Base-by-base conservation (phyloP, 2,113 vertebrate species). In the Leiothrix lutea region DNA sequence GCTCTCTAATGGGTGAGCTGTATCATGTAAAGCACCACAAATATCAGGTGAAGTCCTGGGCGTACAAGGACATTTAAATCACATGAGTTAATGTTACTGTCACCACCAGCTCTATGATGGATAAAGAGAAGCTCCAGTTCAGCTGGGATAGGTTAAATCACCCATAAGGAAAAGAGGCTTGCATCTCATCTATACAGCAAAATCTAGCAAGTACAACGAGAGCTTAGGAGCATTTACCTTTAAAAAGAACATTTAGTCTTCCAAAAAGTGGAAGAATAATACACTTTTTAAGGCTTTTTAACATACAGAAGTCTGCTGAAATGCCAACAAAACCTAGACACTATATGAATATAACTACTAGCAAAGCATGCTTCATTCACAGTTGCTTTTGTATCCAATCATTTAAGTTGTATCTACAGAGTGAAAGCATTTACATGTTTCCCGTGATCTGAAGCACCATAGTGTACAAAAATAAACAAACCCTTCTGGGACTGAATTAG, bases 401-500 rank as follows among this genome's bases (percentile, higher is more conserved):
- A 80, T 65, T 82, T 44, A 78, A 74, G 25, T 57, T 71, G 40
- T 42, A 47, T 86, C 26, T 62, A 66, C 23, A 65, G 60, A 88
- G 5, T 29, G 28, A 78, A 86, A 61, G 36, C 11, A 90, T 78
- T 48, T 58, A 67, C 31, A 8, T 16, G 28, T 54, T 88, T 88
- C 28, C 70, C 71, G 58, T 62, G 13, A 47, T 75, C 65, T 83
- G 26, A 8, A 83, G 35, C 31, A 88, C 15, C 26, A 74, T 38
- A 62, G 0, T 45, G 23, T 14, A 73, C 25, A 80, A 79, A 88
- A 88, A 77, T 29, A 92, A 93, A 71, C 36, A 92, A 93, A 71
- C 36, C 88, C 86, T 64, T 93, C 91, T 84, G 40, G 86, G 56
- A 96, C 12, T 94, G 36, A 86, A 25, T 83, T 96, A 97, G 95